A percentile compares a stretch with the other conserved stretches of the same genome.
These are phyloP conservation scores for Plumapathes pennacea DNA, from an alignment of 92 coral and sea anemone species.

Conservation along the genomic window DNA sequence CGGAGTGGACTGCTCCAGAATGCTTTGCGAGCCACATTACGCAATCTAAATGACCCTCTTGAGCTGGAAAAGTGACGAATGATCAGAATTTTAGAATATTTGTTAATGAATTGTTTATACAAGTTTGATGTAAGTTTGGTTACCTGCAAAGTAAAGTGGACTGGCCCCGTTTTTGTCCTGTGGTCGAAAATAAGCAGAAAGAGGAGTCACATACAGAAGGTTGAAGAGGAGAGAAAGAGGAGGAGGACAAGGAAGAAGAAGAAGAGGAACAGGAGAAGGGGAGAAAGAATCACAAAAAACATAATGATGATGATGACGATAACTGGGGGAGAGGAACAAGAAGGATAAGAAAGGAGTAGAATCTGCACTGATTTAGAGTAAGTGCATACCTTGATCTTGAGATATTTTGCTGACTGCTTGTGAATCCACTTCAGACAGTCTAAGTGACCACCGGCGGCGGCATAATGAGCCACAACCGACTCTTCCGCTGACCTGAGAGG, in stretches of 20 bases:
- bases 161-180: conserved; percentile 84
- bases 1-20: conserved; percentile 58
- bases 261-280: too few species aligned
- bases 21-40: conserved; percentile 83
- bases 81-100: background rate
- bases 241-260: too few species aligned
- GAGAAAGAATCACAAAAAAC: background rate
- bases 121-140: background rate
- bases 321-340: background rate
- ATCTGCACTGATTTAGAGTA: too few species aligned
- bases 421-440: conserved; percentile 77
- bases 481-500: conserved; percentile 84
- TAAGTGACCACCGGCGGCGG: conserved; percentile 86
- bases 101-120: background rate
- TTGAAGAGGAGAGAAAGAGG: too few species aligned
- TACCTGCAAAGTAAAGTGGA: conserved; percentile 81
- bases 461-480: conserved; percentile 83
- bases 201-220: too few species aligned
- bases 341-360: too few species aligned
- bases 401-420: conserved; percentile 61
- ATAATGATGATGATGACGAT: background rate
- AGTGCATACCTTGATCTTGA: conserved; percentile 42
- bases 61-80: too few species aligned
- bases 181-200: too few species aligned
- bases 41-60: conserved; percentile 81